Evolutionary conservation across 2,113 vertebrate genomes (phyloP).

Genomic region (Bagarius yarrelli): DNA sequence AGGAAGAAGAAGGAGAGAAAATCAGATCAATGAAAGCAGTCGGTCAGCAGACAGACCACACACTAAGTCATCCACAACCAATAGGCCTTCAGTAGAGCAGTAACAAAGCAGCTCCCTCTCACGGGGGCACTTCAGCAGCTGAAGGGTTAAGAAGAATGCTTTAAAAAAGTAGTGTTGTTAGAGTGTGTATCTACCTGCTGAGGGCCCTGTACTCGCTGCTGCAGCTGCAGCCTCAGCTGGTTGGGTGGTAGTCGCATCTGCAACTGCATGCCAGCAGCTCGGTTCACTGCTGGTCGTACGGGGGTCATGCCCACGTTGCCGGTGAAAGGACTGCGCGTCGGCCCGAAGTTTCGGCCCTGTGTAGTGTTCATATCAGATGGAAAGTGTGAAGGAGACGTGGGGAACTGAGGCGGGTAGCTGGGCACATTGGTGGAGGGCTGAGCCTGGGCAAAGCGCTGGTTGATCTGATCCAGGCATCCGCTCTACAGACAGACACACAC

Average conservation of each 20-base stretch:
- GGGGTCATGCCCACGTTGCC: conserved; percentile 69
- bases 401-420: conserved; percentile 81
- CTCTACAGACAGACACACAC: conserved; percentile 67
- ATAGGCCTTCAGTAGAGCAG: neutral
- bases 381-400: conserved; percentile 76
- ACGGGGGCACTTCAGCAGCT: neutral
- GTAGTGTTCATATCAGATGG: conserved; percentile 72
- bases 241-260: conserved; percentile 86
- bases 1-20: neutral
- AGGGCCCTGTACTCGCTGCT: conserved; percentile 87
- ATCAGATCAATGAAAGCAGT: conserved; percentile 32
- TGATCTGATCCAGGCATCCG: conserved; percentile 80
- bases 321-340: conserved; percentile 77
- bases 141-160: neutral
- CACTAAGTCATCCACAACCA: neutral
- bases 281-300: conserved; percentile 70
- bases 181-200: conserved; percentile 77
- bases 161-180: neutral
- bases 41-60: conserved; percentile 13
- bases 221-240: conserved; percentile 87
- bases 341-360: conserved; percentile 77
- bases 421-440: conserved; percentile 66
- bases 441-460: conserved; percentile 77
- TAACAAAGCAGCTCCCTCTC: conserved; percentile 11
- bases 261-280: conserved; percentile 74